phyloP scores from a whole-genome alignment of 2,888 invertebrate species.

The Drosophila kambysellisi region DNA sequence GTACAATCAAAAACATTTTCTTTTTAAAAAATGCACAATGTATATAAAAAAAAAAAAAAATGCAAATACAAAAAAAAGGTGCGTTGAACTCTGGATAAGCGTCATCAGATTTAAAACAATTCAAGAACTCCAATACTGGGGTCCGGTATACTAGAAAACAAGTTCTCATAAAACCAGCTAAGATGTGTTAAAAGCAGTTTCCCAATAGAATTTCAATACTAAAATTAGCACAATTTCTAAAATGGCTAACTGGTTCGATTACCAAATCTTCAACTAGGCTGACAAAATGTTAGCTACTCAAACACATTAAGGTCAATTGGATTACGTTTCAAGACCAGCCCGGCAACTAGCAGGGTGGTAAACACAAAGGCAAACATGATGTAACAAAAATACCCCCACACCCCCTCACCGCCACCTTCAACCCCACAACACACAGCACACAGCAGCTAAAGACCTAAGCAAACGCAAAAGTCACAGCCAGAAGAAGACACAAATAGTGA shows the following conservation, averaged over 20 bases:
- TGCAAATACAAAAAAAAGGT: not conserved
- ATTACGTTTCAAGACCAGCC: slow-evolving; percentile 60
- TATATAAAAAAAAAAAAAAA: not conserved
- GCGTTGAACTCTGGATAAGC: not conserved
- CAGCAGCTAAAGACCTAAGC: slow-evolving; percentile 60
- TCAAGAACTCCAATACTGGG: not conserved
- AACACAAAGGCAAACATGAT: slow-evolving; percentile 67
- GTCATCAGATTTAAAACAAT: not conserved
- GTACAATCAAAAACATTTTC: slow-evolving; percentile 22
- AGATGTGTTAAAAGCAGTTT: slow-evolving; percentile 6
- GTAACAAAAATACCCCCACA: slow-evolving; percentile 46
- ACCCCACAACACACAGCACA: not conserved
- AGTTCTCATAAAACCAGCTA: slow-evolving; percentile 3
- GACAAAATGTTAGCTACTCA: not conserved
- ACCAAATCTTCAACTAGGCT: slow-evolving; percentile 10
- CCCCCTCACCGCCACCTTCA: not conserved
- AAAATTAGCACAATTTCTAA: slow-evolving; percentile 8
- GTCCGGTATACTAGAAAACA: not conserved
- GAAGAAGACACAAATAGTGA: not conserved
- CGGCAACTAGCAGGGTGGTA: slow-evolving; percentile 42
- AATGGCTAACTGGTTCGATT: slow-evolving; percentile 15
- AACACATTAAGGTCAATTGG: slow-evolving; percentile 62
- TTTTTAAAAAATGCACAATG: slow-evolving; percentile 12
- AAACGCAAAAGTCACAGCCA: slow-evolving; percentile 38
- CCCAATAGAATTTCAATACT: not conserved